Base-by-base conservation (phyloP, 2,797 vertebrate genomes). In the Hyperoplus lanceolatus region DNA sequence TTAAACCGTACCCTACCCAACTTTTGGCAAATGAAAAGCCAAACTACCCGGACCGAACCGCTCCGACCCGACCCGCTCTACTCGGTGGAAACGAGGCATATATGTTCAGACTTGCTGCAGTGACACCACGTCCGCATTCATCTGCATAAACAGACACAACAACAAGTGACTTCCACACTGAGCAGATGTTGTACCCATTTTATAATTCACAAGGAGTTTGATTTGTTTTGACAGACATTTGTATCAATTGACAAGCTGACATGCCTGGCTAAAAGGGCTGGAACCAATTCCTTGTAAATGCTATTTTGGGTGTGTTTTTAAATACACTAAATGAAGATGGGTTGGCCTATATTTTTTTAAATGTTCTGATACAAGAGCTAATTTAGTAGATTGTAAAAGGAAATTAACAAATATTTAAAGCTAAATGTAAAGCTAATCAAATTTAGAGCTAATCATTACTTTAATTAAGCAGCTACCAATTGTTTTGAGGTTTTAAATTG, bases 81-180 rank as follows among this genome's bases (percentile, higher is more conserved):
- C n/a, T n/a, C n/a, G n/a, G n/a, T n/a, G n/a, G n/a, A n/a, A n/a
- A n/a, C n/a, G n/a, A n/a, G n/a, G n/a, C n/a, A n/a, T n/a, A 80
- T 76, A 84, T 83, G 89, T 79, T 88, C 54, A 58, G 57, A 58
- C 62, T 71, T 13, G 41, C 60, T 60, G 59, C 51, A 48, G 57
- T 41, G 70, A 86, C 80, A 72, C 59, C 64, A 12, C 0, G 68
- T 81, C 75, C 14, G 54, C 79, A 77, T 84, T 88, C 58, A 90
- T 93, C 87, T 92, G 85, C 86, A 91, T 86, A 86, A 29, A 80
- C 77, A 79, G 80, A 84, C 51, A 73, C 59, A 59, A 51, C 49
- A 79, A 75, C 29, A 84, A 81, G 71, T 13, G 21, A 69, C 81
- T 87, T 86, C 62, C 79, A 85, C 70, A 58, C 60, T 3, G 42